Evolutionary conservation across 2,113 vertebrate genomes (phyloP).

Genomic region (Conger conger): DNA sequence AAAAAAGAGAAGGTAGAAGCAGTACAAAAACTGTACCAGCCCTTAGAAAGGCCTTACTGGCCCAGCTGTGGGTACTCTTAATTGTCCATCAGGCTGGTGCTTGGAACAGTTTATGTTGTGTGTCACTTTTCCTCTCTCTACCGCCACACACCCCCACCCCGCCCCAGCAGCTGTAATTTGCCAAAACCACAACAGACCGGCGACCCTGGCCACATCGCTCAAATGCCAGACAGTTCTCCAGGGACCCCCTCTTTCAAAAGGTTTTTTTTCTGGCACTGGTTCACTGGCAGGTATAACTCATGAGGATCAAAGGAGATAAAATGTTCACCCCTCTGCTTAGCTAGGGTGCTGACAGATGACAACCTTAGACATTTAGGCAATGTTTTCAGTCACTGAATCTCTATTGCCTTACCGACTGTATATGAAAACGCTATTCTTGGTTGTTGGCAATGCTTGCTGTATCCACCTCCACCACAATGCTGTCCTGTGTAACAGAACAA

Average conservation of each 20-base stretch:
- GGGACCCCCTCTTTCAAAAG: neutral
- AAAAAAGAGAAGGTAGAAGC: neutral
- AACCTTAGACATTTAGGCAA: neutral
- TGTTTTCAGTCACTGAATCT: neutral
- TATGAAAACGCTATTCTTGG: neutral
- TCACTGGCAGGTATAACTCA: conserved; percentile 30
- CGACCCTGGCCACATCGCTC: conserved; percentile 38
- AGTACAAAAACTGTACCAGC: neutral
- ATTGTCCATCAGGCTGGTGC: neutral
- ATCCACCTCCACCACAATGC: neutral
- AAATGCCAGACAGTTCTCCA: conserved; percentile 37
- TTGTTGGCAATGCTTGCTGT: neutral
- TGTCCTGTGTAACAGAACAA: neutral
- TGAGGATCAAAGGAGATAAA: neutral
- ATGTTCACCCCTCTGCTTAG: neutral
- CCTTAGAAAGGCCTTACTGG: conserved; percentile 7
- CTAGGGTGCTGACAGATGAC: neutral
- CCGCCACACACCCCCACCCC: neutral
- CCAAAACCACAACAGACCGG: conserved; percentile 43
- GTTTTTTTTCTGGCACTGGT: conserved; percentile 44
- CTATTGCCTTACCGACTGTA: neutral
- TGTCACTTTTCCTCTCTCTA: neutral
- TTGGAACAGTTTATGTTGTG: neutral
- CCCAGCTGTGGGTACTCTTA: neutral
- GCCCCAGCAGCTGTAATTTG: conserved; percentile 30